Evolutionary conservation across 2,113 vertebrate species (phyloP), one percentile per base, ranked within the genome.

Genomic region (Calonectris borealis): DNA sequence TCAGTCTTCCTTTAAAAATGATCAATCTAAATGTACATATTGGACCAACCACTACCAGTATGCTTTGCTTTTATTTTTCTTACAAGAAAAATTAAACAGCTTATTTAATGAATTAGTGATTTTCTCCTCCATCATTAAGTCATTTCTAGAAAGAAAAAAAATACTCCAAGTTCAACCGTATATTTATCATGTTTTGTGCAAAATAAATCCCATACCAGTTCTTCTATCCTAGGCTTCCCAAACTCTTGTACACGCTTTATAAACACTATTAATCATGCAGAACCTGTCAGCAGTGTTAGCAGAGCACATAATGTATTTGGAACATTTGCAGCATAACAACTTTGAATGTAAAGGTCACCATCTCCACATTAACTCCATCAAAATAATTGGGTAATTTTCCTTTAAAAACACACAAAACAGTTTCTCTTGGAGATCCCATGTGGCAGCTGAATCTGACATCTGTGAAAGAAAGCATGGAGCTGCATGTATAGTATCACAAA

Each of bases 281-380:
- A 95, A 94, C 95, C 93, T 89, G 94, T 90, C 97, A 94, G 44
- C 75, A 40, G 72, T 5, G 34, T 94, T 88, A 94, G 85, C 88
- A 89, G 77, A 97, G 88, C 71, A 38, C 81, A 88, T 77, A 78
- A 89, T 75, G 55, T 88, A 73, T 97, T 94, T 97, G 96, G 97
- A 97, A 97, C 81, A 32, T 95, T 97, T 95, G 82, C 88, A 89
- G 91, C 38, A 34, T 89, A 88, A 97, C 96, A 90, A 83, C 87
- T 96, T 96, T 83, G 75, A 94, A 96, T 94, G 82, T 79, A 83
- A 94, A 96, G 95, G 96, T 98, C 97, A 96, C 68, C 94, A 96
- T 94, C 88, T 95, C 95, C 85, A 82, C 91, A 94, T 97, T 96
- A 96, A 93, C 93, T 97, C 96, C 91, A 88, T 96, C 95, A 97